Base-by-base conservation (phyloP, 2,888 invertebrate genomes). In the Caenorhabditis parvicauda region DNA sequence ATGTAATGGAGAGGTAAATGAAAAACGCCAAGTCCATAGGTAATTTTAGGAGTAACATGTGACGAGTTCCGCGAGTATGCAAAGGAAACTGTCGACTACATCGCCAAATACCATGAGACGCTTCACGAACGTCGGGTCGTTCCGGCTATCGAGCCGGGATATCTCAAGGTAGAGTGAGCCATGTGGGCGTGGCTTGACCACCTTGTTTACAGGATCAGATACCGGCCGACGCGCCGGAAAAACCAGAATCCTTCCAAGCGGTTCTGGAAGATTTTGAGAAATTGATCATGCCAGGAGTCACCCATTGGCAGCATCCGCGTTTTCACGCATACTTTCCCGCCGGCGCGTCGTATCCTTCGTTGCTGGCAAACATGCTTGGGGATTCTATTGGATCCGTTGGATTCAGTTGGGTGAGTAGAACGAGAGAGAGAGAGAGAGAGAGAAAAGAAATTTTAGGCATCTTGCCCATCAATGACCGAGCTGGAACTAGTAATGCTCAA, bases 321-420 rank as follows among this genome's bases (percentile, higher is more conserved):
- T 98, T 98, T 84, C 95, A 96, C 83, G 98, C 98, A 0, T 99
- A 99, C 83, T 99, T 98, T 82, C 96, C 98, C 3, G 88, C 95
- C 14, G 96, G 96, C 17, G 95, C 95, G 84, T 92, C 90, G 0
- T 98, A 88, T 83, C 96, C 96, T 1, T 94, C 95, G 5, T 94
- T 98, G 66, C 86, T 98, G 46, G 98, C 92, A 3, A 96, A 98
- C 81, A 94, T 98, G 93, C 85, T 98, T 56, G 89, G 92, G 3
- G 91, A 91, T 82, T 93, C 92, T 24, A 90, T 98, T 59, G 96
- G 94, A 42, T 93, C 92, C 83, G 90, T 96, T 75, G 98, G 98
- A 80, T 98, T 98, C 84, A 95, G 95, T 42, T 98, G 98, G 98
- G 92, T 92, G 74, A 67, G 74, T 44, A 27, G 21, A 27, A 12